phyloP scores from a whole-genome alignment of 2,888 invertebrate genomes.

The Catocala fraxini region DNA sequence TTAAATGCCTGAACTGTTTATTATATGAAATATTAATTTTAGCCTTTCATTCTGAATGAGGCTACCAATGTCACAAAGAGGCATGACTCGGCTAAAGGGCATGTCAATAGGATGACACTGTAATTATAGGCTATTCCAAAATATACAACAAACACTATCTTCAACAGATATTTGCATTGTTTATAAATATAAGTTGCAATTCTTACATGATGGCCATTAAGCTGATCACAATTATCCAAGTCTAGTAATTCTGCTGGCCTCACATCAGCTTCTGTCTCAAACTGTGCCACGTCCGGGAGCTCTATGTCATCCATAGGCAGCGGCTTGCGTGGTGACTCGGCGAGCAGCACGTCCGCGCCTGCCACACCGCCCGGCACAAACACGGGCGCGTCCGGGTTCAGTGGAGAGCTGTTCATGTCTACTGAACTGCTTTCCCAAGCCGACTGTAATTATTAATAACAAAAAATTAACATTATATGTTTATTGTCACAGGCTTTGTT shows the following conservation, averaged over 20 bases:
- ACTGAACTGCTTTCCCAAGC: slow-evolving; percentile 84
- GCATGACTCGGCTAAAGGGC: too few species aligned
- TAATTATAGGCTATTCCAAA: too few species aligned
- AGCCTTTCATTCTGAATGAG: too few species aligned
- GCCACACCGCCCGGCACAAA: slow-evolving; percentile 90
- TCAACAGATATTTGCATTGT: too few species aligned
- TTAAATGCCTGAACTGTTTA: not conserved
- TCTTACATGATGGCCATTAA: slow-evolving; percentile 87
- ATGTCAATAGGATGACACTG: too few species aligned
- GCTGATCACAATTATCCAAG: slow-evolving; percentile 84
- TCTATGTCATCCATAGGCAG: slow-evolving; percentile 89
- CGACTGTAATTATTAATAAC: slow-evolving; percentile 69
- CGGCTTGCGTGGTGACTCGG: slow-evolving; percentile 92
- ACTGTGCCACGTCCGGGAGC: slow-evolving; percentile 88
- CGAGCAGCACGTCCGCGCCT: slow-evolving; percentile 85
- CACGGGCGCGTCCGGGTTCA: slow-evolving; percentile 95
- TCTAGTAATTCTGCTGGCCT: slow-evolving; percentile 88
- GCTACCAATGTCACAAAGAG: too few species aligned
- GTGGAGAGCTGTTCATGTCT: slow-evolving; percentile 92
- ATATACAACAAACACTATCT: too few species aligned
- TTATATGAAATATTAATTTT: too few species aligned
- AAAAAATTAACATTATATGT: not conserved
- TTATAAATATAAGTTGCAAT: not conserved
- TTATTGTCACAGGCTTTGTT: not conserved
- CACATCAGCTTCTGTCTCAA: slow-evolving; percentile 88